Evolutionary conservation across 2,888 invertebrate species (phyloP), one percentile per base, ranked within the genome.

Genomic region (Rugalucina vietnamica): DNA sequence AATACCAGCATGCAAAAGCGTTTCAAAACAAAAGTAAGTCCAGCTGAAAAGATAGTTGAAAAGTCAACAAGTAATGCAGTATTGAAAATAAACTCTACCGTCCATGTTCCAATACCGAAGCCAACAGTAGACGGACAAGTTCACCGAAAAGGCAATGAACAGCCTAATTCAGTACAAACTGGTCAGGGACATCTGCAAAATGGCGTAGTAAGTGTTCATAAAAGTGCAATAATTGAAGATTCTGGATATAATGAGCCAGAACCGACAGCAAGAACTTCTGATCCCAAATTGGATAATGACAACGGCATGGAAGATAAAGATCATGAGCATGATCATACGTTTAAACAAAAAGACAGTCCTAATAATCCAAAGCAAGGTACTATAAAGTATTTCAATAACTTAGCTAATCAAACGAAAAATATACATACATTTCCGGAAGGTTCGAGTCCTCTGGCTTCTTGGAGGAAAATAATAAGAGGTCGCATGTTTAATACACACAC

Each of bases 1-100:
- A 84, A 79, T 12, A 73, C 79, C 0, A 85, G 82, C 37, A 89
- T 90, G 88, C 36, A 65, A n/a, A 82, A 65, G 21, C 74, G 81
- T 34, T 69, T 79, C 5, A 81, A 74, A 12, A 80, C 39, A 14
- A 84, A 78, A 54, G 77, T 85, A 12, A 39, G 49, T 27, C 85
- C 87, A 24, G 49, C 27, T 1, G 8, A 43, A 34, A 65, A 65
- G 21, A 65, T 65, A 5, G 21, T 5, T 34, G 65, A 65, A 34
- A 65, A 65, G 21, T 65, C 65, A 10, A 65, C 65, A 65, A 65
- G 65, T 21, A 60, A 60, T 29, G 29, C 18, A 29, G 29, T 65
- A 4, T 34, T 65, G 34, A 65, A 65, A 34, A 34, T 65, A n/a
- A 21, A 65, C 21, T 65, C 65, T 32, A 65, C 65, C 3, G 65